Evolutionary conservation across 2,797 vertebrate species (phyloP), one percentile per base, ranked within the genome.

Genomic region (Somateria mollissima): DNA sequence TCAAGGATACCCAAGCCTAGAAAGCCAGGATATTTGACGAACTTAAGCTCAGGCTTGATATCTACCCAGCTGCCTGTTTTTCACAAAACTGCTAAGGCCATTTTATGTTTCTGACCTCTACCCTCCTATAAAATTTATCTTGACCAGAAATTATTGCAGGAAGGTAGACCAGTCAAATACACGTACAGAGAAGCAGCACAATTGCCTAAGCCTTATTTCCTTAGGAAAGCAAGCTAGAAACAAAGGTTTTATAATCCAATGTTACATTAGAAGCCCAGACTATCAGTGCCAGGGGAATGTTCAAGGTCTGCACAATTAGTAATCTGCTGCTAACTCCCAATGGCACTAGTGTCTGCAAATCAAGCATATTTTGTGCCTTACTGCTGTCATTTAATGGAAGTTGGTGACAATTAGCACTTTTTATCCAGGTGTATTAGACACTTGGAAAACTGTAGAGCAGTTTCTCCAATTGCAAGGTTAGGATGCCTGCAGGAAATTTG

Each of bases 281-380:
- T 89, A 84, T 66, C 45, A 90, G 69, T 89, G 77, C 69, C 65
- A 74, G 86, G 95, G 93, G 81, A 93, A 83, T 73, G 78, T 85
- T 85, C 1, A 11, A 94, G 81, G 72, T 89, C 78, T 95, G 81
- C 88, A 90, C 86, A 93, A 57, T 93, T 92, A 95, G 87, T 92
- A 94, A 93, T 92, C 95, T 72, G 34, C 88, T 87, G 72, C 72
- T 85, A 93, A 83, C 54, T 94, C 95, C 92, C 92, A 77, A 66
- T 82, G 86, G 91, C 80, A 76, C 71, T 61, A 62, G 65, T 2
- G 49, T 96, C 90, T 95, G 90, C 92, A 96, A 89, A 90, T 89
- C 65, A 54, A 96, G 94, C 72, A 41, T 87, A 89, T 92, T 95
- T 95, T 85, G 96, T 97, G 91, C 95, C 94, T 97, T 97, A 92